These are phyloP conservation scores for Malurus cyaneus DNA, from an alignment of 2,113 vertebrate species.

Conservation along the genomic window DNA sequence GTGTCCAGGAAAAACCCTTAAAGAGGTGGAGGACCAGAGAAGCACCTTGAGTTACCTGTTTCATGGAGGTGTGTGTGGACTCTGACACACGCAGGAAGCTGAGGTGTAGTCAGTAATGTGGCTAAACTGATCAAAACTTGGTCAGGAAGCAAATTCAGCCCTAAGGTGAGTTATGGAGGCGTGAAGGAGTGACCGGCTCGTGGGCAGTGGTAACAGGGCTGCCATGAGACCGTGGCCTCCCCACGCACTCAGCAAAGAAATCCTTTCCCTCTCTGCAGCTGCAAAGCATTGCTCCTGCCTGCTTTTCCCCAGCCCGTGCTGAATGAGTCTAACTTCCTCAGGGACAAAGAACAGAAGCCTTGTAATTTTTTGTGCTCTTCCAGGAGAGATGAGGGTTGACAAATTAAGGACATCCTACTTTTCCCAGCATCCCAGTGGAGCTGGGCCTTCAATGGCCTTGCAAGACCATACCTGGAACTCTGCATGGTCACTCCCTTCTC, in stretches of 20 bases:
- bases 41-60: background rate
- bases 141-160: background rate
- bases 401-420: background rate
- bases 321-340: background rate
- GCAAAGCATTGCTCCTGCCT: background rate
- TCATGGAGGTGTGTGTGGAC: background rate
- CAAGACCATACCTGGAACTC: background rate
- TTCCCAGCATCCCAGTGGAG: background rate
- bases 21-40: background rate
- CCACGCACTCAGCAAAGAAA: fast-evolving
- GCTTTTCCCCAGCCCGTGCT: background rate
- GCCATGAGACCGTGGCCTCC: background rate
- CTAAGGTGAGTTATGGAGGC: background rate
- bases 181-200: background rate
- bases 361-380: background rate
- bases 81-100: background rate
- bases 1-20: background rate
- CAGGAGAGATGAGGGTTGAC: background rate
- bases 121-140: background rate
- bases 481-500: fast-evolving
- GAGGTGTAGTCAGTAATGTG: fast-evolving
- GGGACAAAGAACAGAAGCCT: background rate
- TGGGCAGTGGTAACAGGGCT: background rate
- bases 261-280: background rate
- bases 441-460: background rate